Evolutionary conservation across 2,888 invertebrate species (phyloP).

Genomic region (Eilema griseolum): DNA sequence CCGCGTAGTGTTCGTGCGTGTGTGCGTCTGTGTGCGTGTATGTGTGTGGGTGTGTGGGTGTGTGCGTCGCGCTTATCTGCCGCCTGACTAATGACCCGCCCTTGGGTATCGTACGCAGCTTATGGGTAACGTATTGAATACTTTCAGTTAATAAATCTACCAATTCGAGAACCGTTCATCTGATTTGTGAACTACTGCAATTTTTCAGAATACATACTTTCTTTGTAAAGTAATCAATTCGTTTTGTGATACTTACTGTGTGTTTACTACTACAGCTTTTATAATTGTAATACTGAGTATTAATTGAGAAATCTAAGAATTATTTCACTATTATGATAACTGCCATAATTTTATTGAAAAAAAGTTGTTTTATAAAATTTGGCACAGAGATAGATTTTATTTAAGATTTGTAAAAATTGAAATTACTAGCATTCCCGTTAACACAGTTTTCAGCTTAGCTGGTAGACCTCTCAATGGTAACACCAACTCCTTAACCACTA

Average conservation of each 20-base stretch:
- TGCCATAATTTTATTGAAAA: too few relatives aligned
- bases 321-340: too few relatives aligned
- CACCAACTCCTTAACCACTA: too few relatives aligned
- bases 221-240: background rate
- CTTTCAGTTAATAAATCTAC: background rate
- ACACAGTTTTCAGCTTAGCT: too few relatives aligned
- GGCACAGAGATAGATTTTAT: too few relatives aligned
- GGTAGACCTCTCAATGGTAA: too few relatives aligned
- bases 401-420: too few relatives aligned
- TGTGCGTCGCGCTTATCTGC: slow-evolving; percentile 30
- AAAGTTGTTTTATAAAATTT: too few relatives aligned
- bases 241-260: background rate
- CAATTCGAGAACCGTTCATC: background rate
- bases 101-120: slow-evolving; percentile 28
- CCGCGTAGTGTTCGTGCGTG: slow-evolving; percentile 54
- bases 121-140: slow-evolving; percentile 17
- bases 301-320: too few relatives aligned
- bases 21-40: slow-evolving; percentile 3
- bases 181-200: background rate
- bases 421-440: too few relatives aligned
- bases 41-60: background rate
- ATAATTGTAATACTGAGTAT: too few relatives aligned
- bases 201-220: background rate
- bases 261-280: too few relatives aligned
- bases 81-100: slow-evolving; percentile 51